Evolutionary conservation across 2,113 vertebrate species (phyloP).

Genomic region (Ctenodactylus gundi): DNA sequence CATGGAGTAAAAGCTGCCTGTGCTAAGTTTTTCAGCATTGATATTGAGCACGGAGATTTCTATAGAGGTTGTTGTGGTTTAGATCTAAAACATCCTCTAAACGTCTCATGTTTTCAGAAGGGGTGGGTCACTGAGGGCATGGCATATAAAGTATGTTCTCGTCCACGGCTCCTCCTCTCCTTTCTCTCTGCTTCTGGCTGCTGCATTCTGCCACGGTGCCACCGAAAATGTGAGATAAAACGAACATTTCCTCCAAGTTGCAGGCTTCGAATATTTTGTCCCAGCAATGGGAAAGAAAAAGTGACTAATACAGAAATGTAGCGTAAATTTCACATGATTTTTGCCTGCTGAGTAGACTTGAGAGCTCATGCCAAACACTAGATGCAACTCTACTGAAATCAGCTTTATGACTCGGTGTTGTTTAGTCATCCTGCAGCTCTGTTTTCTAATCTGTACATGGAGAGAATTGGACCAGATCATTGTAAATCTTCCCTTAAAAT

Average conservation of each 20-base stretch:
- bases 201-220: too few relatives aligned
- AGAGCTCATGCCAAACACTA: background rate
- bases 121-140: too few relatives aligned
- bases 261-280: too few relatives aligned
- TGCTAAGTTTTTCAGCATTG: background rate
- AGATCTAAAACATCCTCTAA: too few relatives aligned
- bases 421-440: background rate
- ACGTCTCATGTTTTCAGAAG: too few relatives aligned
- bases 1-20: background rate
- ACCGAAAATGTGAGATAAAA: too few relatives aligned
- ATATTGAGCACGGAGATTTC: background rate
- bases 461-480: background rate
- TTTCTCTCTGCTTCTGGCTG: too few relatives aligned
- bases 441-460: background rate
- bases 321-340: background rate
- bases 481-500: background rate
- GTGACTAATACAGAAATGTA: too few relatives aligned
- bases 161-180: too few relatives aligned
- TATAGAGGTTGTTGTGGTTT: background rate
- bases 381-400: background rate
- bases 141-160: too few relatives aligned
- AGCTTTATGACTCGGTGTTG: background rate
- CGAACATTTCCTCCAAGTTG: too few relatives aligned
- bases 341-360: background rate
- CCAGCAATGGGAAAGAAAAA: too few relatives aligned